Evolutionary conservation across 2,888 invertebrate species (phyloP).

Genomic region (Drosophila fungiperda): DNA sequence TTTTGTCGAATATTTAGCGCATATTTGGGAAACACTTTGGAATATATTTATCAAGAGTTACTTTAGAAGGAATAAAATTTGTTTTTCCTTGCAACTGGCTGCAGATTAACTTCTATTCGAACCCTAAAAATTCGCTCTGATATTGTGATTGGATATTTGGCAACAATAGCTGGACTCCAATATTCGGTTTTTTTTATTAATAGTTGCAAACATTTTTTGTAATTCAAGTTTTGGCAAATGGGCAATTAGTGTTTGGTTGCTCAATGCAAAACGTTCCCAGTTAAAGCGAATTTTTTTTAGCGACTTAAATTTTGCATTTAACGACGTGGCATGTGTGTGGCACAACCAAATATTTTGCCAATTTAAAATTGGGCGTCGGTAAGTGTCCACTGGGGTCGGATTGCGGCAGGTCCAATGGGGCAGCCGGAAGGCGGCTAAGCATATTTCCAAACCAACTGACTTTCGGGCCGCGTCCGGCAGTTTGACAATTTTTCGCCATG

Average conservation of each 20-base stretch:
- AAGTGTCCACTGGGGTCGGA: conserved; percentile 14
- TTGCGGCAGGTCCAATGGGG: conserved; percentile 9
- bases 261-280: conserved; percentile 13
- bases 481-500: conserved; percentile 73
- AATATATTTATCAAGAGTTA: not conserved
- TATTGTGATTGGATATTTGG: not conserved
- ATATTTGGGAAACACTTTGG: not conserved
- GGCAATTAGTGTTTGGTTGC: conserved; percentile 62
- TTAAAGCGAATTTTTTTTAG: conserved; percentile 35
- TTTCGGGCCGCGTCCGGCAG: conserved; percentile 71
- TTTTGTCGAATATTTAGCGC: not conserved
- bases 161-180: not conserved
- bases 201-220: conserved; percentile 66
- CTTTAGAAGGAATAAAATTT: not conserved
- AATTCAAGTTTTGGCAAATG: conserved; percentile 66
- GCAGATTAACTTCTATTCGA: not conserved
- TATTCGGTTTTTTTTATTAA: conserved; percentile 35
- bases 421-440: conserved; percentile 58
- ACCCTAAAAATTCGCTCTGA: not conserved
- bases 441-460: conserved; percentile 71
- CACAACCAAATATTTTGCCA: conserved; percentile 75
- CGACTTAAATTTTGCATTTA: conserved; percentile 55
- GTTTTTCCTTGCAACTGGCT: no score
- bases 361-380: conserved; percentile 69
- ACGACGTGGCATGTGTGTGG: conserved; percentile 25